Conservation (phyloP, 2,113 vertebrate species). For the Okapia johnstoni region DNA sequence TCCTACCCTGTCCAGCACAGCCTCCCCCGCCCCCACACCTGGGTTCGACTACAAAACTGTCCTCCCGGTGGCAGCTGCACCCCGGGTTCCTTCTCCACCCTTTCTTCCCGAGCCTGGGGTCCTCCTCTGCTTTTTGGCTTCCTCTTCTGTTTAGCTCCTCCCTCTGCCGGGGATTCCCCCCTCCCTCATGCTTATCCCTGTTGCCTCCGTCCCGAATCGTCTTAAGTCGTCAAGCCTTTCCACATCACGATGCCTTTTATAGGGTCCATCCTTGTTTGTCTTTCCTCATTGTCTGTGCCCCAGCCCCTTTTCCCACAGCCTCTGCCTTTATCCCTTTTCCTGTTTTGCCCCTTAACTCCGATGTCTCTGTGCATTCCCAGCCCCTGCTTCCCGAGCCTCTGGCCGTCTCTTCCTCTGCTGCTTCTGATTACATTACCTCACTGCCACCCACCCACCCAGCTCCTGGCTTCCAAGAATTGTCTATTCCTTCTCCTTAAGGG, state of each 20-base stretch:
- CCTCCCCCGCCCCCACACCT: background rate
- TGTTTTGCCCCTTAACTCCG: background rate
- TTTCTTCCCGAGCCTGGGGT: background rate
- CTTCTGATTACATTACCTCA: constrained; percentile 31
- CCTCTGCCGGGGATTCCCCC: constrained; percentile 41
- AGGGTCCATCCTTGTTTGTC: background rate
- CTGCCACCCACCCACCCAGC: background rate
- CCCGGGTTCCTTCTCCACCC: background rate
- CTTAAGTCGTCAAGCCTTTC: background rate
- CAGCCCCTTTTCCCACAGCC: background rate
- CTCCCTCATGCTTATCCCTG: background rate
- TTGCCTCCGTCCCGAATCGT: constrained; percentile 7
- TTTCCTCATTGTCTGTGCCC: background rate
- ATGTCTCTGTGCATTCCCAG: background rate
- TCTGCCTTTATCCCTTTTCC: constrained; percentile 6
- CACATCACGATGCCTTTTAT: background rate
- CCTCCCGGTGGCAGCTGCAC: constrained; percentile 34
- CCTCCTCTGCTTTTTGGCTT: constrained; percentile 33
- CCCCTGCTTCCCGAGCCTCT: background rate
- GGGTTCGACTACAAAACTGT: constrained; percentile 42
- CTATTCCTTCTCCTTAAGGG: background rate
- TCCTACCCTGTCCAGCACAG: background rate
- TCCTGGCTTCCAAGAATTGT: background rate
- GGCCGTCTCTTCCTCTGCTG: background rate
- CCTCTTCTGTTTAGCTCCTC: constrained; percentile 55